Base-by-base conservation (phyloP, 2,797 vertebrate genomes). In the Botia kubotai region DNA sequence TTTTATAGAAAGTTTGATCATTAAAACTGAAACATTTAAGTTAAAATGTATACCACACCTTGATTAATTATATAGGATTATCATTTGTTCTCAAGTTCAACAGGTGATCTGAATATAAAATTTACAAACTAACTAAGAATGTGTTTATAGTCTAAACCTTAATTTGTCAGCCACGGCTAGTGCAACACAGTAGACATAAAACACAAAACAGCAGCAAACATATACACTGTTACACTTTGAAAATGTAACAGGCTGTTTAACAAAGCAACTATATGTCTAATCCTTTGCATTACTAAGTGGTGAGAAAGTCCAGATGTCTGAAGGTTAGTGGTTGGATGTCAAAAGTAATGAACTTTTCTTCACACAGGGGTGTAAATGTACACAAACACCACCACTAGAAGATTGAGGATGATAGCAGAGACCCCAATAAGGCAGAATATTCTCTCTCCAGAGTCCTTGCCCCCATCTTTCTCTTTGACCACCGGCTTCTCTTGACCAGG, bases 321-420 rank as follows among this genome's bases (percentile, higher is more conserved):
- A 62, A 39, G 39, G 53, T 29, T 63, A 11, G 19, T 50, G 5
- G 43, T 39, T 10, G 39, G 19, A 21, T 70, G 17, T 50, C 7
- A 16, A 36, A 50, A 39, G 1, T 1, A 10, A 53, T 89, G 62
- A 52, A 19, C 65, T 63, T 36, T 55, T 72, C 39, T 71, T 84
- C 83, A 91, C 52, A 90, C 70, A 13, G 82, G 72, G 5, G 87
- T 90, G 84, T 86, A 89, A 74, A 88, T 17, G 36, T 90, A 92
- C 14, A 93, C 89, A 0, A 90, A 70, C 52, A 90, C 87, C 74
- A 92, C 84, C 0, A 90, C 83, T 65, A 91, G 78, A 83, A 92
- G 83, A 84, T 89, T 92, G 60, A 92, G 88, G 53, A 88, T 2
- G 7, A 87, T 84, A 29, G 79, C 81, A 11, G 87, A 79, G 26